Evolutionary conservation across 2,888 invertebrate species (phyloP), one percentile per base, ranked within the genome.

Genomic region (Nomada fabriciana): DNA sequence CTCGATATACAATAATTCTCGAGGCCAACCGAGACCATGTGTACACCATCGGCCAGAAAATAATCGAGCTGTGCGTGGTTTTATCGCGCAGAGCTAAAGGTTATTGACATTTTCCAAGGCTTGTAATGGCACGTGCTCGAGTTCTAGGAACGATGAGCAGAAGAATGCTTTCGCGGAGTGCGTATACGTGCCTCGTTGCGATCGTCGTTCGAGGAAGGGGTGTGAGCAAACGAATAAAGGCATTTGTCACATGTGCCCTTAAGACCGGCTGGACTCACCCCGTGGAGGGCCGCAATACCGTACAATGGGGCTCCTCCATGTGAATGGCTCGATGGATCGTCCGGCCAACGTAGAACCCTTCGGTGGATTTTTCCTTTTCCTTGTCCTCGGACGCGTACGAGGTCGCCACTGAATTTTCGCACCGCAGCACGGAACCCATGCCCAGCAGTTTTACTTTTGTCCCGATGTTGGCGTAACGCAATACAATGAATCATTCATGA

Each of bases 171-270:
- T 25, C 69, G 61, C 71, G 20, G 59, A 79, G 83, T 79, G 57
- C 76, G 76, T 80, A 50, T 87, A 83, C 85, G 83, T 87, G 80
- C 59, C 59, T 50, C 20, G 47, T 55, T 47, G 2, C 55, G 71
- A 72, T 52, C 61, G 67, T 67, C 61, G 42, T 25, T 52, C 11
- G 50, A n/a, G 55, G 64, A 52, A 18, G 36, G 76, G 77, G 74
- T 53, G 82, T 2, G 69, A 77, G 71, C 68, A 70, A 64, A 69
- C 78, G 86, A 88, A 87, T 88, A 89, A 82, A 85, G 84, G 85
- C 85, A 88, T 88, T 88, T 85, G 88, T 89, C 88, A 87, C 82
- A 85, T 76, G 67, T 73, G 77, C 76, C 80, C 80, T 83, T 76
- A 86, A 84, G 78, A 76, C 68, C 59, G 61, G 76, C 71, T 60